phyloP scores from a whole-genome alignment of 2,113 vertebrate species.

The Neogobius melanostomus region DNA sequence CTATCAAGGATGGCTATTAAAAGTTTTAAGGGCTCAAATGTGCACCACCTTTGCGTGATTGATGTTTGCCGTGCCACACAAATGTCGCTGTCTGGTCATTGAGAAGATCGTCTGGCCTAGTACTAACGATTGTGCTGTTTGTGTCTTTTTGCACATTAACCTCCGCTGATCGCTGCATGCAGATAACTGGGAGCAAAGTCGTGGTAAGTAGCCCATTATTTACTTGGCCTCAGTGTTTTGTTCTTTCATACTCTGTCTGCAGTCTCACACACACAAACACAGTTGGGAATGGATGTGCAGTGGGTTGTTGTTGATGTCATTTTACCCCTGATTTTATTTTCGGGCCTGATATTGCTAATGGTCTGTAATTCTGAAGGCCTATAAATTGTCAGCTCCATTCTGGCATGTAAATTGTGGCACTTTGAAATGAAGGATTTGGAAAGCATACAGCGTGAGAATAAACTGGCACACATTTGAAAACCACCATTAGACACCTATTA shows the following conservation, averaged over 20 bases:
- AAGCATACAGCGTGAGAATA: slow-evolving; percentile 58
- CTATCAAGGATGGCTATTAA: slow-evolving; percentile 32
- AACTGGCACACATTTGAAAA: slow-evolving; percentile 56
- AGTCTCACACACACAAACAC: slow-evolving; percentile 13
- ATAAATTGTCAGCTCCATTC: slow-evolving; percentile 53
- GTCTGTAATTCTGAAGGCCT: slow-evolving; percentile 63
- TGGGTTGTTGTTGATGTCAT: slow-evolving; percentile 42
- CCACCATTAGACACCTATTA: slow-evolving; percentile 64
- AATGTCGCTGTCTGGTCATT: slow-evolving; percentile 73
- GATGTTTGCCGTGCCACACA: slow-evolving; percentile 59
- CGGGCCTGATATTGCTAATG: slow-evolving; percentile 60
- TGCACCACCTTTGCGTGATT: slow-evolving; percentile 42
- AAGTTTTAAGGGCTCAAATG: neutral
- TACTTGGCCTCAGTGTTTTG: slow-evolving; percentile 66
- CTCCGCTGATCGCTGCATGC: slow-evolving; percentile 93
- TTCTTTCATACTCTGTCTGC: slow-evolving; percentile 41
- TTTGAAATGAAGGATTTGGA: slow-evolving; percentile 67
- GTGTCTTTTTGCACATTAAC: slow-evolving; percentile 92
- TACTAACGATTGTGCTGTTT: slow-evolving; percentile 91
- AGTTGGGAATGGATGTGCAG: slow-evolving; percentile 24
- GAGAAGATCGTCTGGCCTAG: slow-evolving; percentile 74
- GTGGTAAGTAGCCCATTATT: slow-evolving; percentile 88
- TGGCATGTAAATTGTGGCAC: slow-evolving; percentile 53
- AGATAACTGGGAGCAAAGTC: slow-evolving; percentile 99
- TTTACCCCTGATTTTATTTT: slow-evolving; percentile 58